Conservation (phyloP, 2,888 invertebrate species). For the Suillia variegata region DNA sequence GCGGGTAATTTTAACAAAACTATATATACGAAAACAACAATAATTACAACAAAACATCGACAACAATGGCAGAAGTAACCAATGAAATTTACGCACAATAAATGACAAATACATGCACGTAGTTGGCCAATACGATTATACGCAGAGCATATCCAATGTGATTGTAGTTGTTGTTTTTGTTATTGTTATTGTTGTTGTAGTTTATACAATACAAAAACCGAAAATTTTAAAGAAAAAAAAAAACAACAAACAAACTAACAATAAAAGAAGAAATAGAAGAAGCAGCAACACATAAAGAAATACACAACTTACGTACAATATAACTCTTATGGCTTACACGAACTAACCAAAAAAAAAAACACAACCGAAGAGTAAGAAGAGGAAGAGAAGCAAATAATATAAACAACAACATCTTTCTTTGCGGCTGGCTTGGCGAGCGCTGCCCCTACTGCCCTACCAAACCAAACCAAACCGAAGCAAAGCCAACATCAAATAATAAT, state of each 20-base stretch:
- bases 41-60: too few relatives aligned
- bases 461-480: too few relatives aligned
- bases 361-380: neutral
- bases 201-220: too few relatives aligned
- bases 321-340: too few relatives aligned
- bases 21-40: too few relatives aligned
- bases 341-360: neutral
- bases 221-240: neutral
- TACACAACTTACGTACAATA: too few relatives aligned
- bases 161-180: conserved; percentile 2
- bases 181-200: conserved; percentile 1
- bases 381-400: neutral
- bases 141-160: conserved; percentile 9
- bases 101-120: conserved; percentile 44
- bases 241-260: neutral
- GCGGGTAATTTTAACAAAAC: too few relatives aligned
- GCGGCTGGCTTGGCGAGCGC: neutral
- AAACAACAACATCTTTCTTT: neutral
- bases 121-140: conserved; percentile 42
- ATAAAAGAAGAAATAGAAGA: neutral
- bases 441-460: neutral
- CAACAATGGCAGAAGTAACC: conserved; percentile 44
- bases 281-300: neutral
- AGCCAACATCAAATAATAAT: neutral
- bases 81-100: conserved; percentile 52